These are phyloP conservation scores for Eolophus roseicapilla DNA, from an alignment of 2,113 vertebrate genomes.

Conservation along the genomic window DNA sequence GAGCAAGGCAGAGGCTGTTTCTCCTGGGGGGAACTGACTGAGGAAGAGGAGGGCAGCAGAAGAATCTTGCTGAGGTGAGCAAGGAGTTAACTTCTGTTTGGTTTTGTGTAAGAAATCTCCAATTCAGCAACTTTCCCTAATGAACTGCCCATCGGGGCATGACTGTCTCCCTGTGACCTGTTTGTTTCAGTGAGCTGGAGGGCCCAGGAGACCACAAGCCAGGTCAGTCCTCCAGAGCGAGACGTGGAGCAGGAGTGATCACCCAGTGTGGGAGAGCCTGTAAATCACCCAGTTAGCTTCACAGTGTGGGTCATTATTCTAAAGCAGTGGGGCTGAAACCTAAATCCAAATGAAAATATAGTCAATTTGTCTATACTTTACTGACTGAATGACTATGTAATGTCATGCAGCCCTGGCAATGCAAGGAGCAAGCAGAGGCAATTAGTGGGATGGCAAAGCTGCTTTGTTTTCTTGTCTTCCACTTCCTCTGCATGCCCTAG, in stretches of 20 bases:
- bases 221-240: constrained; percentile 50
- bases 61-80: background rate
- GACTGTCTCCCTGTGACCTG: constrained; percentile 7
- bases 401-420: background rate
- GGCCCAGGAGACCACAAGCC: constrained; percentile 47
- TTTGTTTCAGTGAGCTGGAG: background rate
- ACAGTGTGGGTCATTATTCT: constrained; percentile 71
- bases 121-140: constrained; percentile 57
- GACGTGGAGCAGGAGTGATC: background rate
- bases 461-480: background rate
- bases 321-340: constrained; percentile 74
- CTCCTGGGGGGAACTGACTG: background rate
- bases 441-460: background rate
- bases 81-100: constrained; percentile 27
- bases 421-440: background rate
- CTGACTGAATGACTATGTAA: constrained; percentile 71
- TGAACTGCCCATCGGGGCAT: constrained; percentile 25
- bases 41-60: background rate
- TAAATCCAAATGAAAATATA: constrained; percentile 60
- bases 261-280: constrained; percentile 7
- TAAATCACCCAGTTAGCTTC: constrained; percentile 67
- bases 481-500: background rate
- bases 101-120: background rate
- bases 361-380: constrained; percentile 74
- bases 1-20: background rate